Base-by-base conservation (phyloP, 2,797 vertebrate genomes). In the Thaleichthys pacificus region DNA sequence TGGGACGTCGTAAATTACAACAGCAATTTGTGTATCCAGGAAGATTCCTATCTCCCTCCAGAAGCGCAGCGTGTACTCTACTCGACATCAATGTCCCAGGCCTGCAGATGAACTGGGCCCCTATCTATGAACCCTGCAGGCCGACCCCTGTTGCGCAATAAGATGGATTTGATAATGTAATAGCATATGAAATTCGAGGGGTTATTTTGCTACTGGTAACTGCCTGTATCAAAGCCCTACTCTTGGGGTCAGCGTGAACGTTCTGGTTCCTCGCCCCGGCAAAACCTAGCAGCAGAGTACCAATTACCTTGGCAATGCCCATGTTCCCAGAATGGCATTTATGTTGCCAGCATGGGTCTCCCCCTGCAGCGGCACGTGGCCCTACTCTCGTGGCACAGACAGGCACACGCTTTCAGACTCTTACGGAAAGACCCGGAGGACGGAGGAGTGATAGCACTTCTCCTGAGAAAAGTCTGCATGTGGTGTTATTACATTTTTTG, bases 311-410 rank as follows among this genome's bases (percentile, higher is more conserved):
- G 58, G 78, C 76, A 77, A 78, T 74, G 71, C 73, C 66, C 77
- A 78, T 76, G 61, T 91, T 90, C 86, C 87, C 82, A 89, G 85
- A 91, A 91, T 80, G 19, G 66, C 74, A 87, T 32, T 89, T 79
- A 85, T 38, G 64, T 70, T 83, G 82, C 78, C 85, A 84, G 78
- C 77, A 71, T 82, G 85, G 67, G 75, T 80, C 76, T 70, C 72
- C 60, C 74, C 62, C 64, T 35, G 54, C 57, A 61, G 68, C 67
- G 54, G 70, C 71, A 69, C 7, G 62, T 77, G 76, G 70, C 78
- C 22, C 76, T 69, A 67, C 70, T 7, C 30, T 69, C 5, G 47
- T 73, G 72, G 72, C 69, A 72, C 4, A 66, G 4, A n/a, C 51
- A 56, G 42, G 12, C 51, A 56, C 51, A 56, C 17, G 5, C 51